These are phyloP conservation scores for Phalacrocorax carbo DNA, from an alignment of 2,113 vertebrate species.

Conservation along the genomic window DNA sequence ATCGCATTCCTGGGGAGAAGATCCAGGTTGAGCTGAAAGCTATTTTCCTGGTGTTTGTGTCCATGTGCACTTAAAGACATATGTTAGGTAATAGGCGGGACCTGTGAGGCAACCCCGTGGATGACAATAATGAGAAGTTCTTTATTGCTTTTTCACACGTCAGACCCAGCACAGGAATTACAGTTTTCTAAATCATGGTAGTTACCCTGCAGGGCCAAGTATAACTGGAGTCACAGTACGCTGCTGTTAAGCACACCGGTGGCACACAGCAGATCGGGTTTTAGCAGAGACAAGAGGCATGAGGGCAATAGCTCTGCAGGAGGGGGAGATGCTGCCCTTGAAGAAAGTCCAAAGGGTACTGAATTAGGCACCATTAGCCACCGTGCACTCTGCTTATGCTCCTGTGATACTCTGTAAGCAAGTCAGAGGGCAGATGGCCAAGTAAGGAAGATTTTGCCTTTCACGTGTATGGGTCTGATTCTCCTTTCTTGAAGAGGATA, in stretches of 20 bases:
- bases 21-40: background rate
- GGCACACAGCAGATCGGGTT: background rate
- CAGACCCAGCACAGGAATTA: background rate
- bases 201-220: background rate
- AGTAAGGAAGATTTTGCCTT: background rate
- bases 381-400: too few relatives aligned
- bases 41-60: background rate
- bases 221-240: fast-evolving
- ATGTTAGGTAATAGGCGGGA: background rate
- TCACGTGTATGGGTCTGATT: fast-evolving
- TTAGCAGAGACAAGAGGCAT: background rate
- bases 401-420: background rate
- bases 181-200: background rate
- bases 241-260: background rate
- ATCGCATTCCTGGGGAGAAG: background rate
- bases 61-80: background rate
- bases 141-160: background rate
- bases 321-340: background rate
- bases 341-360: background rate
- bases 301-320: background rate
- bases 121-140: background rate
- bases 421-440: background rate
- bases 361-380: background rate
- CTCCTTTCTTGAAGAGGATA: background rate
- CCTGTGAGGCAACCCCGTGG: background rate